These are phyloP conservation scores for Stenichneumon culpator DNA, from an alignment of 2,888 invertebrate genomes.

Conservation along the genomic window DNA sequence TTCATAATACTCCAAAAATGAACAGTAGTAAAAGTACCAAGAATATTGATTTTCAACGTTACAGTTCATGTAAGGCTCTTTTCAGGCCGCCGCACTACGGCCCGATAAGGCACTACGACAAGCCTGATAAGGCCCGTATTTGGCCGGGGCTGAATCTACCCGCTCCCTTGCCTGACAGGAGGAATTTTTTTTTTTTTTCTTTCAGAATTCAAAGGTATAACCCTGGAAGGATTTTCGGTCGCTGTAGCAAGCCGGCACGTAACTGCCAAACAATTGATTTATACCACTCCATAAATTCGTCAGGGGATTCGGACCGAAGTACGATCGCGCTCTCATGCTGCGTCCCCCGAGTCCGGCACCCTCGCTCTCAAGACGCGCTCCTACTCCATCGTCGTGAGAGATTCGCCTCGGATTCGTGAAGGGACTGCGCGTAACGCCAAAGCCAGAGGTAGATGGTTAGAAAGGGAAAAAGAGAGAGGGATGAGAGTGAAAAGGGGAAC, in stretches of 20 bases:
- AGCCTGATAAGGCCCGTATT: too few relatives aligned
- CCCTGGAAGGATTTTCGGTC: background rate
- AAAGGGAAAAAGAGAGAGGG: background rate
- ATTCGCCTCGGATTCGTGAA: conserved; percentile 22
- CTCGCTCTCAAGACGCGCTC: conserved; percentile 2
- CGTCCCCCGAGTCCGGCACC: conserved; percentile 1
- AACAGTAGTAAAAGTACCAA: too few relatives aligned
- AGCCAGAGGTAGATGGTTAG: background rate
- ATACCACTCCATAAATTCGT: conserved; percentile 42
- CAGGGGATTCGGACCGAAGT: conserved; percentile 1
- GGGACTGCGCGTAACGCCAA: conserved; percentile 15
- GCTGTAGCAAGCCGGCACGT: conserved; percentile 1
- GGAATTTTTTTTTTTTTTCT: conserved; percentile 8
- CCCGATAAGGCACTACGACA: too few relatives aligned
- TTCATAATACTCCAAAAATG: too few relatives aligned
- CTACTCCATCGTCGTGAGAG: conserved; percentile 10
- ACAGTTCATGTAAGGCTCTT: too few relatives aligned
- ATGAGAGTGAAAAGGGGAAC: conserved; percentile 24
- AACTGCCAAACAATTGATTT: conserved; percentile 39
- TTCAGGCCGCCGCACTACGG: too few relatives aligned
- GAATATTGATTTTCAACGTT: too few relatives aligned
- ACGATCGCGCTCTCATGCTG: conserved; percentile 11
- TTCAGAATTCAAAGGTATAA: conserved; percentile 29
- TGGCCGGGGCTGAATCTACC: too few relatives aligned
- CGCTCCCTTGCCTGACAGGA: background rate